Conservation (phyloP, 2,888 invertebrate genomes). For the Phaonia tiefii region DNA sequence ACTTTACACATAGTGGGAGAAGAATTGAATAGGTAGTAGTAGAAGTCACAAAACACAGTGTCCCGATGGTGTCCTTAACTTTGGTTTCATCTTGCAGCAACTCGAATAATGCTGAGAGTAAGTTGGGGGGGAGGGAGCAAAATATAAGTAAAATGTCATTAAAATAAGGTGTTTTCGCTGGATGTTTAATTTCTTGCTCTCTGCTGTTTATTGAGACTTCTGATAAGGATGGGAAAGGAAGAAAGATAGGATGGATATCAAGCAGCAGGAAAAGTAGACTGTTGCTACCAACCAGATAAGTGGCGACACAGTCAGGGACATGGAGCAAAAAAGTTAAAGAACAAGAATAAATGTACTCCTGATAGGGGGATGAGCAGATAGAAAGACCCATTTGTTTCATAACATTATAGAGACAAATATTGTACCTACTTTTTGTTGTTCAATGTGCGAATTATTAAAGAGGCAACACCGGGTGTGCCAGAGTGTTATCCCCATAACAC, state of each 20-base stretch:
- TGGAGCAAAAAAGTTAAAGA: not conserved
- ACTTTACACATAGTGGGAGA: not conserved
- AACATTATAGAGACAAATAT: conserved; percentile 20
- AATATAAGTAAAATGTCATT: conserved; percentile 14
- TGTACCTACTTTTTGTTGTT: not conserved
- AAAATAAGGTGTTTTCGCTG: conserved; percentile 37
- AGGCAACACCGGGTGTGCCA: not conserved
- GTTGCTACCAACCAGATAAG: conserved; percentile 7
- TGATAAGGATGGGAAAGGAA: not conserved
- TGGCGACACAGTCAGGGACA: too few relatives aligned
- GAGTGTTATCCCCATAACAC: not conserved
- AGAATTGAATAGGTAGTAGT: too few relatives aligned
- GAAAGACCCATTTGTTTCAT: conserved; percentile 24
- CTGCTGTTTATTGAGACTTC: not conserved
- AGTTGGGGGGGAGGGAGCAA: not conserved
- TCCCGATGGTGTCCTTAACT: not conserved
- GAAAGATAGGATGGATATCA: too few relatives aligned
- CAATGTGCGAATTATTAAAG: conserved; percentile 2
- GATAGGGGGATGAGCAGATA: too few relatives aligned
- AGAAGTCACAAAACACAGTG: too few relatives aligned
- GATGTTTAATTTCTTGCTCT: not conserved
- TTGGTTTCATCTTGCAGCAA: not conserved
- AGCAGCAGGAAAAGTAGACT: conserved; percentile 14
- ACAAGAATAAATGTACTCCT: too few relatives aligned
- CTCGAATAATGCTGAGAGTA: not conserved